Base-by-base conservation (phyloP, 2,113 vertebrate species). In the Piliocolobus tephrosceles region DNA sequence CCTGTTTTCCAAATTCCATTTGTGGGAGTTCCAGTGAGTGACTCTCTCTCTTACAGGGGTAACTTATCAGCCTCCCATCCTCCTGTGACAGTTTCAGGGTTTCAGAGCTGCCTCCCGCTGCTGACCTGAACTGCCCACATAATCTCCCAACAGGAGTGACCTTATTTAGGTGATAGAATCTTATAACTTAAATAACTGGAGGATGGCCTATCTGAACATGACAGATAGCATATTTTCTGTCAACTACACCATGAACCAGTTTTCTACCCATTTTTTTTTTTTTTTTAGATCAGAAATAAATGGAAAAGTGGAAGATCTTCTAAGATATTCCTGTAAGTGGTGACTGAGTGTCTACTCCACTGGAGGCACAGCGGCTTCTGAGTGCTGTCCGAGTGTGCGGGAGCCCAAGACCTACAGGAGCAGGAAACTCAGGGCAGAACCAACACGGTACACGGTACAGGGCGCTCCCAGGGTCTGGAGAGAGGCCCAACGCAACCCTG, bases 141-240 rank as follows among this genome's bases (percentile, higher is more conserved):
- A 35, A 93, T 96, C 97, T 75, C 70, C 88, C 88, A 18, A 58
- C 88, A 86, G 96, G 89, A 76, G 76, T 79, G 79, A 95, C 95
- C 96, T 97, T 90, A 94, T 96, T 96, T 89, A 94, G 64, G 52
- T 8, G 92, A 96, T 96, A 98, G 91, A 64, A 98, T 96, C 92
- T 98, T 88, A 88, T 82, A 91, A 79, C 91, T 87, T 79, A 91
- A 97, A 91, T 83, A 97, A 81, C 94, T 30, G 73, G 75, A 87
- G 86, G 88, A 85, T 25, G 95, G 88, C 85, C 98, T 97, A 90
- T 96, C 97, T 96, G 98, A 97, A 94, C 92, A 81, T 0, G 3
- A 40, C 96, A 96, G 98, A 96, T 89, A 98, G 78, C 27, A 3
- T 18, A 81, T 57, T 97, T 97, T 45, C 58, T 97, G 91, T 95